Percentiles rank a stretch among this genome's conserved stretches.
Conservation (phyloP, 2,113 vertebrate species). For the Nipponia nippon region DNA sequence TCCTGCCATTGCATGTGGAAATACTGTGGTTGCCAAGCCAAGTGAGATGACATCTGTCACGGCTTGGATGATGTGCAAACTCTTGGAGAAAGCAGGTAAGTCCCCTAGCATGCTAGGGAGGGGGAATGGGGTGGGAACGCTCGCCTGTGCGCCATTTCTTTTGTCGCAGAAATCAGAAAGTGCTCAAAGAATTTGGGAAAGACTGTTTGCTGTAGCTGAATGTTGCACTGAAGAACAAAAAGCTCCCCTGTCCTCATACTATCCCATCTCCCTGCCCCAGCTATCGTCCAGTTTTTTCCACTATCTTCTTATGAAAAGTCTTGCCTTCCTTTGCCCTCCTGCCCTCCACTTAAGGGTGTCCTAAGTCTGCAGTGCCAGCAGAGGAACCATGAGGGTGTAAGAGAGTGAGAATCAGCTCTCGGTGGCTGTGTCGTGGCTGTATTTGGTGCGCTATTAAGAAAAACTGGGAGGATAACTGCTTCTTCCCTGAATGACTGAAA, state of each 20-base stretch:
- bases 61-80: constrained; percentile 95
- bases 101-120: fast-evolving
- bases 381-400: background rate
- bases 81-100: constrained; percentile 87
- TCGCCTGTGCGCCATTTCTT: background rate
- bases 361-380: background rate
- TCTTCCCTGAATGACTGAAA: background rate
- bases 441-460: background rate
- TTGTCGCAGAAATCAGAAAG: background rate
- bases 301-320: background rate
- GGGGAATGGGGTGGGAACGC: background rate
- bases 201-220: background rate
- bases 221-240: background rate
- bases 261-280: background rate
- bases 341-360: background rate
- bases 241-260: background rate
- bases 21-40: constrained; percentile 95
- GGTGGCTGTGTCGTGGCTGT: background rate
- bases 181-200: background rate
- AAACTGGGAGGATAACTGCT: background rate
- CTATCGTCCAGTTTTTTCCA: background rate
- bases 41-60: constrained; percentile 98
- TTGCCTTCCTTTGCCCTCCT: background rate
- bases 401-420: background rate
- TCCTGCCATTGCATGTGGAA: constrained; percentile 89